Evolutionary conservation across 2,113 vertebrate species (phyloP).

Genomic region (Aphelocoma coerulescens): DNA sequence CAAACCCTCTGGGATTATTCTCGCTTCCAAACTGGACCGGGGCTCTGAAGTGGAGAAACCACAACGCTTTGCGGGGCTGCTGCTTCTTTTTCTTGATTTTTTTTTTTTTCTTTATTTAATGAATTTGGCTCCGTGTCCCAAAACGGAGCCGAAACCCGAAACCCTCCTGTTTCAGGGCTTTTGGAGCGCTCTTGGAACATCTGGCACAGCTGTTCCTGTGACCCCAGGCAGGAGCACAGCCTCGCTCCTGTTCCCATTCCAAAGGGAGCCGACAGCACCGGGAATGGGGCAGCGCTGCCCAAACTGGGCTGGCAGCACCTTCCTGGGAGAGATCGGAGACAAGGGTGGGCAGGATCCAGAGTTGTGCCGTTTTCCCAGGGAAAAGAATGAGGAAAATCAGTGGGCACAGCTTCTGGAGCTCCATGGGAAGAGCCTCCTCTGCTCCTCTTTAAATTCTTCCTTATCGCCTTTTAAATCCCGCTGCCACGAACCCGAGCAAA

Average conservation of each 20-base stretch:
- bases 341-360: not conserved
- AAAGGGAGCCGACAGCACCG: not conserved
- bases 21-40: constrained; percentile 23
- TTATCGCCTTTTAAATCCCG: not conserved
- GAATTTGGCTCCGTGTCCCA: constrained; percentile 15
- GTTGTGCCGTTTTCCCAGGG: fast-evolving
- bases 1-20: constrained; percentile 36
- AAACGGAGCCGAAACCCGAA: not conserved
- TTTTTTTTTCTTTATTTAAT: not conserved
- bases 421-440: not conserved
- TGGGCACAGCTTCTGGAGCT: not conserved
- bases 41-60: constrained; percentile 6
- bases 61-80: not conserved
- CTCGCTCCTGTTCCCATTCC: not conserved
- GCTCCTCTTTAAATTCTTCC: not conserved
- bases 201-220: constrained; percentile 47
- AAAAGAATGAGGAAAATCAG: not conserved
- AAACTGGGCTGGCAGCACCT: not conserved
- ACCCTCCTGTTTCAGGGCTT: not conserved
- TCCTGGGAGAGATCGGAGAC: fast-evolving
- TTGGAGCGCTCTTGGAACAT: constrained; percentile 26
- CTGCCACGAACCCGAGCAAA: not conserved
- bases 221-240: constrained; percentile 23
- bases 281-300: not conserved
- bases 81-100: not conserved